Percentiles rank a stretch among this genome's conserved stretches.
phyloP scores from a whole-genome alignment of 2,113 vertebrate genomes.

The Ardeotis arabs region DNA sequence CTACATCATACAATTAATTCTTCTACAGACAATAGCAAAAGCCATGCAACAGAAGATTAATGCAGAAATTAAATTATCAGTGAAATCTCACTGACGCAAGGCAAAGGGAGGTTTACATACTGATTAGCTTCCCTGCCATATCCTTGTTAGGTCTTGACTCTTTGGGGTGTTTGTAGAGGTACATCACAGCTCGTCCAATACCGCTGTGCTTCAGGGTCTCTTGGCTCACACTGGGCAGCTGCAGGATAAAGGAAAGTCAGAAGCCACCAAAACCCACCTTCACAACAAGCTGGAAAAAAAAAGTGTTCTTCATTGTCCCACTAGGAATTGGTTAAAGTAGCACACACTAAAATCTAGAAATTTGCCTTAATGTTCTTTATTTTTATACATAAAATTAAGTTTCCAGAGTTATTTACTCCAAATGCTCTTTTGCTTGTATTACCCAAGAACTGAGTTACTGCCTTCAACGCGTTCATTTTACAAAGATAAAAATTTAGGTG shows the following conservation, averaged over 20 bases:
- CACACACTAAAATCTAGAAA: not conserved
- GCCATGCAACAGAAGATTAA: not conserved
- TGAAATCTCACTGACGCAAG: not conserved
- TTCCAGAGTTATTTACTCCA: not conserved
- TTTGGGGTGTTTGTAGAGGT: slow-evolving; percentile 98
- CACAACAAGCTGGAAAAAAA: not conserved
- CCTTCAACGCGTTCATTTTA: not conserved
- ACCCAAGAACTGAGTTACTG: not conserved
- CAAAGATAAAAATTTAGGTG: not conserved
- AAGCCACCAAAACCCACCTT: not conserved
- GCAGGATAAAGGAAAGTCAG: slow-evolving; percentile 7
- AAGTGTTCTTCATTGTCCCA: not conserved
- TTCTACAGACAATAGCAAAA: not conserved
- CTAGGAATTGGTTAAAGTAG: not conserved
- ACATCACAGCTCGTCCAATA: slow-evolving; percentile 97
- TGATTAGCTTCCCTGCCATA: slow-evolving; percentile 97
- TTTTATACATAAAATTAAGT: not conserved
- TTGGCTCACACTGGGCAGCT: slow-evolving; percentile 97
- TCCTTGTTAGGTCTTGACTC: slow-evolving; percentile 95
- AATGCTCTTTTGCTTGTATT: not conserved
- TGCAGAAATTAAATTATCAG: not conserved
- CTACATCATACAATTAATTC: not conserved
- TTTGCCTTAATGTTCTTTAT: not conserved
- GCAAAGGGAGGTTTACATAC: slow-evolving; percentile 75
- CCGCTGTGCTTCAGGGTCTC: slow-evolving; percentile 98